Evolutionary conservation across 2,797 vertebrate genomes (phyloP).

Genomic region (Channallabes apus): DNA sequence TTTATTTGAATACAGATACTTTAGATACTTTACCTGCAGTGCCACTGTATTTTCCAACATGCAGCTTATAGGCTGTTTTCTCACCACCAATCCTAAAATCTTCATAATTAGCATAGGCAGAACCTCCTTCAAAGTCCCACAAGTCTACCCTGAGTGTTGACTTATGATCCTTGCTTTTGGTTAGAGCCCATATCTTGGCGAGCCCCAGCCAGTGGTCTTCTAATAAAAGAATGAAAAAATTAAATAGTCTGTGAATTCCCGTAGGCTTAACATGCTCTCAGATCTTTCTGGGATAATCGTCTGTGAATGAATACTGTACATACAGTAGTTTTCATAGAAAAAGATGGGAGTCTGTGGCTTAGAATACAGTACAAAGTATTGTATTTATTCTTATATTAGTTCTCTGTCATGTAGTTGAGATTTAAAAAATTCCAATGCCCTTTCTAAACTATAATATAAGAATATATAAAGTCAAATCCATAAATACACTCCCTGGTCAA

Average conservation of each 20-base stretch:
- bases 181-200: slow-evolving; percentile 61
- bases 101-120: slow-evolving; percentile 57
- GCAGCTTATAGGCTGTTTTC: slow-evolving; percentile 53
- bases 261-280: neutral
- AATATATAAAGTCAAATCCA: too few species aligned
- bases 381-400: neutral
- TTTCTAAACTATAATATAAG: too few species aligned
- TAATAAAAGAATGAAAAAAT: neutral
- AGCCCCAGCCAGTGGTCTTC: slow-evolving; percentile 65
- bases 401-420: neutral
- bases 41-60: slow-evolving; percentile 60
- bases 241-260: neutral
- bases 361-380: neutral
- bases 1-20: neutral
- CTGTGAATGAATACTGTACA: neutral
- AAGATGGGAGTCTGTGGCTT: neutral
- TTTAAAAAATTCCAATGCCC: too few species aligned
- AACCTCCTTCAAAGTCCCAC: slow-evolving; percentile 59
- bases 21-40: slow-evolving; percentile 60
- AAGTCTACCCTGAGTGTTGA: slow-evolving; percentile 62
- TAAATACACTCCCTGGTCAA: too few species aligned
- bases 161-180: slow-evolving; percentile 41
- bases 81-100: slow-evolving; percentile 60
- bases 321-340: neutral
- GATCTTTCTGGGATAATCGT: neutral